Evolutionary conservation across 2,113 vertebrate species (phyloP).

Genomic region (Fukomys damarensis): DNA sequence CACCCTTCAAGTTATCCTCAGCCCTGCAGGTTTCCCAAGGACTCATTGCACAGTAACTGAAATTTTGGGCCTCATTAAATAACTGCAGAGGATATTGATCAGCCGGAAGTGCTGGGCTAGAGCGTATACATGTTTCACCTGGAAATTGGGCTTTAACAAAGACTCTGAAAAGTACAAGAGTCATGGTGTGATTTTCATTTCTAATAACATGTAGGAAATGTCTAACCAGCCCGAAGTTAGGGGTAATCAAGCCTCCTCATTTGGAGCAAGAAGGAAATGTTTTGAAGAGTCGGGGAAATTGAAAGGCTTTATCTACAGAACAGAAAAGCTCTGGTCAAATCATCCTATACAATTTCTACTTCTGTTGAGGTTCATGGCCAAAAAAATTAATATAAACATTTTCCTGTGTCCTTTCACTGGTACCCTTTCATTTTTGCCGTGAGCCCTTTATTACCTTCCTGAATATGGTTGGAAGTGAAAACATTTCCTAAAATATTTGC

Average conservation of each 20-base stretch:
- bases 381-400: not conserved
- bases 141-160: not conserved
- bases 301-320: not conserved
- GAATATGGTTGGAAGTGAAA: not conserved
- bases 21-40: not conserved
- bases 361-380: not conserved
- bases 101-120: not conserved
- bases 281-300: not conserved
- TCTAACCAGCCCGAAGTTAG: not conserved
- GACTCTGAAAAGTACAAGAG: not conserved
- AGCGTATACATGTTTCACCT: not conserved
- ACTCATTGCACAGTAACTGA: not conserved
- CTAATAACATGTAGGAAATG: accelerated
- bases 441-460: not conserved
- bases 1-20: not conserved
- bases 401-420: not conserved
- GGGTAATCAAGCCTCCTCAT: not conserved
- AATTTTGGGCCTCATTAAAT: not conserved
- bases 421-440: not conserved
- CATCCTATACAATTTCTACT: not conserved
- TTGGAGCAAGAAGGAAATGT: not conserved
- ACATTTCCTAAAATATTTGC: not conserved
- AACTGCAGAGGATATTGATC: not conserved
- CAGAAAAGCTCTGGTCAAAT: not conserved
- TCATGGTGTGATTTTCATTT: not conserved